These are phyloP conservation scores for Pelusios castaneus DNA, from an alignment of 2,113 vertebrate genomes.

Conservation along the genomic window DNA sequence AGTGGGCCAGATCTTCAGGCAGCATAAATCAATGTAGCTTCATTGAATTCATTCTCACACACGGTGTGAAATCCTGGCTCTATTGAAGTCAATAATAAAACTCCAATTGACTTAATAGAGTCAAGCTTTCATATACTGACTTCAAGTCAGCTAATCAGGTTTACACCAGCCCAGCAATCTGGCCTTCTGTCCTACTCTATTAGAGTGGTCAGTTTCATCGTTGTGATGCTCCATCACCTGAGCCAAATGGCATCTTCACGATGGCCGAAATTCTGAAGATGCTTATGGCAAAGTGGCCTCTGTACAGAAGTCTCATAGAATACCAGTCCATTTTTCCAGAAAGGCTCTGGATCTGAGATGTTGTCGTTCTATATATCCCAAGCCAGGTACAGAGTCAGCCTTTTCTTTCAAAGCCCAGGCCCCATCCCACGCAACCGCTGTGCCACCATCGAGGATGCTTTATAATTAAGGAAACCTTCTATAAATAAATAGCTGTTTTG, in stretches of 20 bases:
- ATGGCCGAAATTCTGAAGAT: neutral
- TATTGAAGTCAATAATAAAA: neutral
- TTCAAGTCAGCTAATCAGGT: neutral
- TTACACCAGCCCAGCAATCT: neutral
- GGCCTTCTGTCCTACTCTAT: neutral
- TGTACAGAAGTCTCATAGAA: accelerated
- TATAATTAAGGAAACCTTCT: neutral
- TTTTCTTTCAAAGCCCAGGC: neutral
- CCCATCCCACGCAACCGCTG: neutral
- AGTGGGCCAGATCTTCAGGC: neutral
- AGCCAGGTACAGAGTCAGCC: accelerated
- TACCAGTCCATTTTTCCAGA: neutral
- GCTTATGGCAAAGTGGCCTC: neutral
- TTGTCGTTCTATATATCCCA: neutral
- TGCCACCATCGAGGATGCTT: accelerated
- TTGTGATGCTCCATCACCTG: neutral
- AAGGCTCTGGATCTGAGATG: neutral
- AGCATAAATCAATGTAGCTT: neutral
- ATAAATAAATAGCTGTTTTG: neutral
- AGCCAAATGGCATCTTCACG: neutral
- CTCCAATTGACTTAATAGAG: neutral
- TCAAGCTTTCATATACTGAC: neutral
- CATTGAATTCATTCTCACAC: neutral
- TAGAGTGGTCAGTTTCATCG: neutral
- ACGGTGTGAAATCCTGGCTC: neutral